Percentiles rank a stretch among this genome's conserved stretches.
Conservation (phyloP, 2,797 vertebrate species). For the Natrix natrix region DNA sequence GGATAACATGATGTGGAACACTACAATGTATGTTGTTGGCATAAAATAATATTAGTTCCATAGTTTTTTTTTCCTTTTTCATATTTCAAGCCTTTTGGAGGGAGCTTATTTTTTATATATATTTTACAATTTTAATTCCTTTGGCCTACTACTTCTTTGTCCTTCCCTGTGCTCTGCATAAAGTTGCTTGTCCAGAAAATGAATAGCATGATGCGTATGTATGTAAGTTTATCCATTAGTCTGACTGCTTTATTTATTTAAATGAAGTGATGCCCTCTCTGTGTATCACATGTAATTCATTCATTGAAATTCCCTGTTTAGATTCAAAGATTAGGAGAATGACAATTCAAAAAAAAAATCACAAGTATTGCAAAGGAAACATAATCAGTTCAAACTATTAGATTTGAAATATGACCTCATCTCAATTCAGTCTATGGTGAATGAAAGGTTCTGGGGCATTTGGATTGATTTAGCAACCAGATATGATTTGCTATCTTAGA, state of each 20-base stretch:
- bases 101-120: neutral
- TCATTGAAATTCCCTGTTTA: slow-evolving; percentile 26
- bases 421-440: neutral
- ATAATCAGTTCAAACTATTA: neutral
- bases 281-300: neutral
- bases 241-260: slow-evolving; percentile 1
- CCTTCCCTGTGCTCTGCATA: neutral
- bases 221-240: neutral
- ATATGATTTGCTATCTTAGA: neutral
- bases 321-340: neutral
- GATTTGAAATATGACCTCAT: neutral
- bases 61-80: neutral
- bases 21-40: neutral
- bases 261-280: neutral
- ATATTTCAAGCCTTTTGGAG: neutral
- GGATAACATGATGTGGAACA: neutral
- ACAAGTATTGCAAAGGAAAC: neutral
- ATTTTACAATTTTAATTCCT: neutral
- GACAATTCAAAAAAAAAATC: neutral
- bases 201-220: neutral
- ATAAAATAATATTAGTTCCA: neutral
- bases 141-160: neutral
- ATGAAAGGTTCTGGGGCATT: neutral
- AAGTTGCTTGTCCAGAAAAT: neutral
- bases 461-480: neutral